phyloP scores from a whole-genome alignment of 2,113 vertebrate species.

The Podilymbus podiceps region DNA sequence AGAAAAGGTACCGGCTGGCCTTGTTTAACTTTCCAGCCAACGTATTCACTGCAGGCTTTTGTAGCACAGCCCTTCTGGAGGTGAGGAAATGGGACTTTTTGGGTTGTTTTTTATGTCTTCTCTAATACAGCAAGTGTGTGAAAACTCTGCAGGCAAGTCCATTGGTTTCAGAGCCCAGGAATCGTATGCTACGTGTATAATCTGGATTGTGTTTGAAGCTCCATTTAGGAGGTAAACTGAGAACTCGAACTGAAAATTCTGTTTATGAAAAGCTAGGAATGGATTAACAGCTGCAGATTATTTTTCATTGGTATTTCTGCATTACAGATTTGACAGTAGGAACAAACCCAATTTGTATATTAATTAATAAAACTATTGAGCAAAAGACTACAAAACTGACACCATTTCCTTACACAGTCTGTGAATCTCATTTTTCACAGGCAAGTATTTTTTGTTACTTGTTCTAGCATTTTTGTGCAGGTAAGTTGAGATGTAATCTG shows the following conservation, averaged over 20 bases:
- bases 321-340: background rate
- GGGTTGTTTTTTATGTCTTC: background rate
- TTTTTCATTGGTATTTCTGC: background rate
- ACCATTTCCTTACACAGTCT: background rate
- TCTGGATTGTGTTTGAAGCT: background rate
- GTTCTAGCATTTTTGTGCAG: background rate
- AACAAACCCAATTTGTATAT: background rate
- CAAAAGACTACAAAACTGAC: background rate
- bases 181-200: fast-evolving
- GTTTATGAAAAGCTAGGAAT: background rate
- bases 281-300: background rate
- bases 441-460: background rate
- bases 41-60: fast-evolving
- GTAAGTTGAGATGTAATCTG: background rate
- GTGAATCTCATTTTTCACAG: background rate
- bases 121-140: background rate
- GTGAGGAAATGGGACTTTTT: background rate
- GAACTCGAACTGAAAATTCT: background rate
- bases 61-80: background rate
- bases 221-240: background rate
- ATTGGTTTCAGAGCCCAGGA: background rate
- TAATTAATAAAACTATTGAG: background rate
- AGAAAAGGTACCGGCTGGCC: background rate
- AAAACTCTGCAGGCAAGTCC: background rate
- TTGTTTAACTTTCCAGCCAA: fast-evolving